Evolutionary conservation across 2,888 invertebrate genomes (phyloP).

Genomic region (Lycophotia porphyrea): DNA sequence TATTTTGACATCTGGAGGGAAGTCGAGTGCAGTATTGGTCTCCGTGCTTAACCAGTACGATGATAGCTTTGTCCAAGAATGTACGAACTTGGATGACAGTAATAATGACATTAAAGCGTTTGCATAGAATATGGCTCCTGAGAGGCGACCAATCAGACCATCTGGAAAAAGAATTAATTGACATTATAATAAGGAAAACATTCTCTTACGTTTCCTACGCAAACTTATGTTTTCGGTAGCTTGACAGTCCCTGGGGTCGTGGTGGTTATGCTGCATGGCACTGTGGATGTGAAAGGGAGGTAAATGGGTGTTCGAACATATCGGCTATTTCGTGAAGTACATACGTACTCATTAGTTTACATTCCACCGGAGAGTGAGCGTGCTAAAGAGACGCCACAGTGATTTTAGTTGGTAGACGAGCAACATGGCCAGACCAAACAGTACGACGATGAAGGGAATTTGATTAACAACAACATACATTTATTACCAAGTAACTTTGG

Average conservation of each 20-base stretch:
- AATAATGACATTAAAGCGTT: slow-evolving; percentile 88
- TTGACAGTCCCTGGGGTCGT: background rate
- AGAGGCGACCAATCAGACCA: slow-evolving; percentile 76
- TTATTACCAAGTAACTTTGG: too few relatives aligned
- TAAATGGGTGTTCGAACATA: background rate
- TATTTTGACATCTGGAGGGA: slow-evolving; percentile 75
- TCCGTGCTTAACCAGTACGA: slow-evolving; percentile 76
- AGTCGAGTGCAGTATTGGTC: slow-evolving; percentile 63
- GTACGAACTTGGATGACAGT: slow-evolving; percentile 85
- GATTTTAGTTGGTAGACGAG: background rate
- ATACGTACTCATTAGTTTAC: background rate
- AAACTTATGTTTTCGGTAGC: background rate
- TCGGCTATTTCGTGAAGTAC: background rate
- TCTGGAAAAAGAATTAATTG: slow-evolving; percentile 66
- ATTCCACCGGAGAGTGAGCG: background rate
- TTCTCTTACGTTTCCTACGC: background rate
- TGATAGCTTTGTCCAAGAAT: slow-evolving; percentile 77
- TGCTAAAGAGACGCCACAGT: background rate
- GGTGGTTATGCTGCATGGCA: background rate
- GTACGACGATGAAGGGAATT: too few relatives aligned
- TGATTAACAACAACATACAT: too few relatives aligned
- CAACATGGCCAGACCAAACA: too few relatives aligned
- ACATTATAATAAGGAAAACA: background rate
- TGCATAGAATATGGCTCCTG: slow-evolving; percentile 89
- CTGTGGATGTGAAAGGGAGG: background rate